Percentiles rank a stretch among this genome's conserved stretches.
These are phyloP conservation scores for Norana najaformis DNA, from an alignment of 2,888 invertebrate genomes.

Conservation along the genomic window DNA sequence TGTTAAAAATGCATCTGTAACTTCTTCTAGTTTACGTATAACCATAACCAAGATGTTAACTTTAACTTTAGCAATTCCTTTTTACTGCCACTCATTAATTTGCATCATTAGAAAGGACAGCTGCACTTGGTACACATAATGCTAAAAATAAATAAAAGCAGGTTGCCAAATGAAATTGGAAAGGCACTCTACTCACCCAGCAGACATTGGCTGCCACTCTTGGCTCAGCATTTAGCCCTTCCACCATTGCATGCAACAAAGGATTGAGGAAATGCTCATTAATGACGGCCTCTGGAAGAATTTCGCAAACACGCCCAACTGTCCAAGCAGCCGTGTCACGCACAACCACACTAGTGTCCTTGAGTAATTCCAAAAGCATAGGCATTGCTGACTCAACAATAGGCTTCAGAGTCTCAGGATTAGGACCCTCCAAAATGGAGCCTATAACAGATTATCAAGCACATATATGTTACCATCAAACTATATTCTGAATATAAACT, in stretches of 20 bases:
- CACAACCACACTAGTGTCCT: constrained; percentile 89
- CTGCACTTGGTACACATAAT: neutral
- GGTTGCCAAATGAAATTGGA: neutral
- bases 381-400: constrained; percentile 96
- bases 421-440: constrained; percentile 85
- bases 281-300: constrained; percentile 91
- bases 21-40: neutral
- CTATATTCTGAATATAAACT: constrained; percentile 3
- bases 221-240: constrained; percentile 84
- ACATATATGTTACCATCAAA: neutral
- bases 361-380: constrained; percentile 90
- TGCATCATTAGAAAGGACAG: neutral
- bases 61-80: neutral
- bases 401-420: constrained; percentile 82
- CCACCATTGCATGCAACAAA: constrained; percentile 67
- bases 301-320: constrained; percentile 94
- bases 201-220: constrained; percentile 97
- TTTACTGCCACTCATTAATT: neutral
- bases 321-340: constrained; percentile 98
- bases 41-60: neutral
- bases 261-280: constrained; percentile 76
- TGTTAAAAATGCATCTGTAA: no score
- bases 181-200: constrained; percentile 71
- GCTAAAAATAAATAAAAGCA: neutral
- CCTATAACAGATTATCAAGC: constrained; percentile 59